A percentile compares a stretch with the other conserved stretches of the same genome.
Conservation (phyloP, 2,113 vertebrate genomes). For the Passer montanus region DNA sequence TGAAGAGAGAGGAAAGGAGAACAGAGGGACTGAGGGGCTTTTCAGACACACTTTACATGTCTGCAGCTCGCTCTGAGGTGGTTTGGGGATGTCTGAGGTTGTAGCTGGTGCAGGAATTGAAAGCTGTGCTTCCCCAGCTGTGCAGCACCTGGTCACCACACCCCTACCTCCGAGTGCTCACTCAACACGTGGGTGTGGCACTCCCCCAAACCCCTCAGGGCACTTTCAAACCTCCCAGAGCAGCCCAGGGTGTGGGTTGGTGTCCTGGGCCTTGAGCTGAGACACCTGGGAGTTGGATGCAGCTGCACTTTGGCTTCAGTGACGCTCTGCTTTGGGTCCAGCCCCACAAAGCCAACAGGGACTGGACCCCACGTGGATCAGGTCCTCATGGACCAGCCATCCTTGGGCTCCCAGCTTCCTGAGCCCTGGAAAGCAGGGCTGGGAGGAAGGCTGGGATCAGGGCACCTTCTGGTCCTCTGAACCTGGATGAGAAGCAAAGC, state of each 20-base stretch:
- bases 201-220: neutral
- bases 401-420: neutral
- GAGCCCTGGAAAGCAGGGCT: neutral
- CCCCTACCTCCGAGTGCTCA: neutral
- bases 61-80: neutral
- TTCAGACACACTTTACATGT: neutral
- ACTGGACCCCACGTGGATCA: neutral
- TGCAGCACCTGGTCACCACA: neutral
- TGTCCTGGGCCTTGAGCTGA: neutral
- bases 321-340: neutral
- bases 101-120: neutral
- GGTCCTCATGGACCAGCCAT: neutral
- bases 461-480: no score
- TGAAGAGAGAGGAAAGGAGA: neutral
- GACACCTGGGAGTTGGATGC: neutral
- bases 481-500: no score
- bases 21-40: neutral
- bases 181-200: neutral
- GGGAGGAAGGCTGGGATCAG: no score
- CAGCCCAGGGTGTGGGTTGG: neutral
- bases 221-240: neutral
- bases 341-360: fast-evolving
- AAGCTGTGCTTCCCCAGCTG: neutral
- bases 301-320: neutral
- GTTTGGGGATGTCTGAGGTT: neutral